Conservation (phyloP, 2,113 vertebrate species). For the Okapia johnstoni region DNA sequence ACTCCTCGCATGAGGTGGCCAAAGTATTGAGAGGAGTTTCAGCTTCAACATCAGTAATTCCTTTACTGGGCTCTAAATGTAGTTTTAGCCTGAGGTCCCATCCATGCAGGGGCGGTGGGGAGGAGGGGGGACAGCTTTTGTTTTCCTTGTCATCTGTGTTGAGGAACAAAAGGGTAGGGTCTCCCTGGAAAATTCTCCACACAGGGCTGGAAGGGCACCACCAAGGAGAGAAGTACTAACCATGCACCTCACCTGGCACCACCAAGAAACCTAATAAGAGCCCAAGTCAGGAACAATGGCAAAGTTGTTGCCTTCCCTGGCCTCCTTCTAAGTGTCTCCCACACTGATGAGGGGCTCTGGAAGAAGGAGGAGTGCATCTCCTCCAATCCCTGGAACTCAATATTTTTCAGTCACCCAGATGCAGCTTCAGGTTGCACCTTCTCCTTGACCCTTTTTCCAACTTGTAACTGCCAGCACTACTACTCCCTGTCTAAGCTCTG, state of each 20-base stretch:
- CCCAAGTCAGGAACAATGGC: not conserved
- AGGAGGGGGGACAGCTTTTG: not conserved
- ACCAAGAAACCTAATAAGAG: not conserved
- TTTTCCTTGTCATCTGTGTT: not conserved
- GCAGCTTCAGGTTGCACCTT: not conserved
- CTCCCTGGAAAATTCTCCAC: not conserved
- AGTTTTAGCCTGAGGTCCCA: not conserved
- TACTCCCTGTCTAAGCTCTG: not conserved
- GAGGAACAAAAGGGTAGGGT: not conserved
- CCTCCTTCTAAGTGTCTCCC: not conserved
- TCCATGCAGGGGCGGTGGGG: not conserved
- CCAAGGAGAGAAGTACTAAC: not conserved
- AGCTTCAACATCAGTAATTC: not conserved
- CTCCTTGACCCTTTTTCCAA: not conserved
- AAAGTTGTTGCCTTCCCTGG: not conserved
- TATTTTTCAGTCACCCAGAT: not conserved
- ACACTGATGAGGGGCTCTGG: not conserved
- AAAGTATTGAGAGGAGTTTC: no score
- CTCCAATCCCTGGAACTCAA: not conserved
- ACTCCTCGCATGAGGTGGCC: no score
- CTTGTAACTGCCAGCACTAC: not conserved
- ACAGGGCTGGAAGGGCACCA: not conserved
- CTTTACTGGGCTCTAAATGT: not conserved
- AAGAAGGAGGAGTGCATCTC: not conserved
- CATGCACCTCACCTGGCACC: not conserved